Conservation (phyloP, 2,888 invertebrate species). For the Gibbula magus region DNA sequence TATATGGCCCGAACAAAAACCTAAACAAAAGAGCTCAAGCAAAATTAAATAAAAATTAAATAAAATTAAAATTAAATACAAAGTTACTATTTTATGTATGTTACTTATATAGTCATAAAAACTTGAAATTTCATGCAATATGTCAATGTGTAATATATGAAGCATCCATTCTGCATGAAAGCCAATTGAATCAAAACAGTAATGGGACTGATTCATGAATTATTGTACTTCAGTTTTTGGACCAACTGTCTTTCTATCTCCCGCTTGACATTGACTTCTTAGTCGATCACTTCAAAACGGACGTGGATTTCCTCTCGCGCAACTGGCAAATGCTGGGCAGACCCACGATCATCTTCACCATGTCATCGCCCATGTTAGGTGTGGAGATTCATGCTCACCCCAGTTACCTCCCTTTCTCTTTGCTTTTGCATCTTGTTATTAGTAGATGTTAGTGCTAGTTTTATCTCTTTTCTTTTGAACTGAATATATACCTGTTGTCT, state of each 20-base stretch:
- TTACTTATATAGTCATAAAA: too few species aligned
- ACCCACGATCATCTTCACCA: constrained; percentile 78
- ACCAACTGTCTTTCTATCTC: constrained; percentile 98
- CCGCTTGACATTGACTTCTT: constrained; percentile 98
- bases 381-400: constrained; percentile 33
- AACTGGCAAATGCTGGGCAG: constrained; percentile 99
- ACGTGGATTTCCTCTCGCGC: constrained; percentile 97
- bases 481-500: background rate
- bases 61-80: too few species aligned
- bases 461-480: background rate
- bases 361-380: constrained; percentile 70
- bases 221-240: constrained; percentile 75
- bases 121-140: too few species aligned
- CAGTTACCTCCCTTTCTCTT: background rate
- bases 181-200: too few species aligned
- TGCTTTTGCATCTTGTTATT: background rate
- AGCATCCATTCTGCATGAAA: too few species aligned
- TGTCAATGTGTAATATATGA: too few species aligned
- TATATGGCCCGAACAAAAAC: too few species aligned
- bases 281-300: constrained; percentile 98
- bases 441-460: background rate
- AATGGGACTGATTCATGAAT: background rate
- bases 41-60: too few species aligned
- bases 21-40: too few species aligned
- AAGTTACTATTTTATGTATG: too few species aligned